Conservation (phyloP, 2,797 vertebrate genomes). For the Gymnoscopelus microlampas region DNA sequence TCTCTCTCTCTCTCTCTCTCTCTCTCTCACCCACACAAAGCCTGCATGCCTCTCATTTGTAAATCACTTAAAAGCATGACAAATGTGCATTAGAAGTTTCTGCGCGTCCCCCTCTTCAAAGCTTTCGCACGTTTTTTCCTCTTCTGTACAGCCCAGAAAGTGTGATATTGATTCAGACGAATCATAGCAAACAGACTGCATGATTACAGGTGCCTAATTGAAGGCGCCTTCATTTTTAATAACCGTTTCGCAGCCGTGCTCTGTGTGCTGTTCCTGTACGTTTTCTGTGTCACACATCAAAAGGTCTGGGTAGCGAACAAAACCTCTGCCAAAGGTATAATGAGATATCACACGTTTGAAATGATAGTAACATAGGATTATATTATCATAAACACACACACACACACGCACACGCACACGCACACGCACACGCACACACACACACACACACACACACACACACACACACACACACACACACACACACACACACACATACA, state of each 20-base stretch:
- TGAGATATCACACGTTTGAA: constrained; percentile 21
- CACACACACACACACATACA: neutral
- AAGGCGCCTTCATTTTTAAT: constrained; percentile 25
- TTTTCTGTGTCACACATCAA: constrained; percentile 3
- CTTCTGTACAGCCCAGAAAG: constrained; percentile 38
- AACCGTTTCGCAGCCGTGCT: constrained; percentile 32
- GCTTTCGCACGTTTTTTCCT: constrained; percentile 50
- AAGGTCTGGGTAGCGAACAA: neutral
- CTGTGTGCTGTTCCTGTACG: constrained; percentile 9
- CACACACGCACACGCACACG: neutral
- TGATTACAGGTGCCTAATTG: constrained; percentile 40
- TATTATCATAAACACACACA: neutral
- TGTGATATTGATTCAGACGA: constrained; percentile 26
- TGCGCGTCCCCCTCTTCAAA: constrained; percentile 64
- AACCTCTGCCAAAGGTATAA: constrained; percentile 20
- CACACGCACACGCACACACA: neutral
- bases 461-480: neutral
- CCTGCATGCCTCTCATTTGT: constrained; percentile 74
- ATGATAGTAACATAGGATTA: constrained; percentile 15
- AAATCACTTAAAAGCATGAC: constrained; percentile 80
- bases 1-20: neutral
- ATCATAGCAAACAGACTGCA: constrained; percentile 8
- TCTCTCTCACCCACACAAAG: constrained; percentile 61
- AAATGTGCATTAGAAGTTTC: constrained; percentile 77
- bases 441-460: neutral